Evolutionary conservation across 2,113 vertebrate species (phyloP), one percentile per base, ranked within the genome.

Genomic region (Danionella cerebrum): DNA sequence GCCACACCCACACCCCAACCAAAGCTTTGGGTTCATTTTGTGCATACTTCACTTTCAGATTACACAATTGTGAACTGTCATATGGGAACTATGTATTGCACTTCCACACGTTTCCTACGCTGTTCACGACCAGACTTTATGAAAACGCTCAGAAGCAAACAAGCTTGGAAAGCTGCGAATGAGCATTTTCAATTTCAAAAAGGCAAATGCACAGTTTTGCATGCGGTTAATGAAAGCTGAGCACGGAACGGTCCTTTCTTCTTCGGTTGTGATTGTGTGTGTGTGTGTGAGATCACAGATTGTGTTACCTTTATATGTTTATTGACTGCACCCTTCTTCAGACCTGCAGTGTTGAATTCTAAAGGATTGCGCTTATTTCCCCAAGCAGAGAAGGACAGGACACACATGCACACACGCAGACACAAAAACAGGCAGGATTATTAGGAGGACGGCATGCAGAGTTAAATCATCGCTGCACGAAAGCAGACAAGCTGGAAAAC

Each of bases 321-420:
- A 91, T 86, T 90, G 90, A 92, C 75, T 83, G 90, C 90, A 86
- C 89, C 71, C 89, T 90, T 94, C 95, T 89, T 97, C 91, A 92
- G 88, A 86, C 90, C 91, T 69, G 90, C 85, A 59, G 85, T 88
- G 85, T 93, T 94, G 91, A 93, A 91, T 82, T 95, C 91, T 96
- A 97, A 95, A 33, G 94, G 94, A 90, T 95, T 95, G 91, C 84
- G 87, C 95, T 97, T 95, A 64, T 84, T 82, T 73, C 70, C 75
- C 83, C 84, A 85, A 76, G 83, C 83, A 90, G 88, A 88, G 94
- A 87, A 94, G 85, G 91, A 89, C 76, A 88, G 88, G 39, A 63
- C 65, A 54, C 27, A 63, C 54, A 27, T 54, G 57, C 39, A 70
- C 68, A 76, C 35, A 79, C 42, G 76, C 25, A 33, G 31, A 38